Evolutionary conservation across 2,888 invertebrate genomes (phyloP), one percentile per base, ranked within the genome.

Genomic region (Drosophila paucipuncta): DNA sequence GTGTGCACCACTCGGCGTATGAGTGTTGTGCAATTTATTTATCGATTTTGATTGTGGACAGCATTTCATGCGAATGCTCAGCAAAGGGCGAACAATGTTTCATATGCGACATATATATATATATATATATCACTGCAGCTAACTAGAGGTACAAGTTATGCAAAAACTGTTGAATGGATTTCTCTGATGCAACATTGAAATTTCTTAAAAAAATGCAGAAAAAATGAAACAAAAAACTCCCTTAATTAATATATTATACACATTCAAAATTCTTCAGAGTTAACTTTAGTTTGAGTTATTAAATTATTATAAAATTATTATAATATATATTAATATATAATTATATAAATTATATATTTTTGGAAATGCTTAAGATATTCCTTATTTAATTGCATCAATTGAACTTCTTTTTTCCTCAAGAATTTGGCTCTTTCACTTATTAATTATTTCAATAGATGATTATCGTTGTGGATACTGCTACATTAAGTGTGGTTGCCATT

Each of bases 21-120:
- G 67, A 68, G 71, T 72, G 77, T 63, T 82, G 68, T 75, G 67
- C 59, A 79, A 71, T 68, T 75, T 52, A 69, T 65, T 62, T 55
- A 62, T 69, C 37, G 64, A 64, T 57, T 49, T 39, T 10, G 31
- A 31, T 28, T 50, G 18, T 28, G 10, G 33, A 61, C 31, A 25
- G 28, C 35, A 61, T 55, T 61, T 49, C 41, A 61, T 57, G 49
- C 50, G 39, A 53, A 67, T 58, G 13, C 22, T 37, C 52, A 31
- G 22, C 43, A 69, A 69, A 59, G 25, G 4, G 28, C 33, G 13
- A 25, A 4, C n/a, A n/a, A 41, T 28, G 35, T 63, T 28, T 30
- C 22, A 47, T 4, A 47, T 25, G 13, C 13, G 7, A 22, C 22
- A 22, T 16, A 22, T 47, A 16, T 47, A 35, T 33, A 10, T 10